phyloP scores from a whole-genome alignment of 2,113 vertebrate genomes.

The Aphelocoma coerulescens region DNA sequence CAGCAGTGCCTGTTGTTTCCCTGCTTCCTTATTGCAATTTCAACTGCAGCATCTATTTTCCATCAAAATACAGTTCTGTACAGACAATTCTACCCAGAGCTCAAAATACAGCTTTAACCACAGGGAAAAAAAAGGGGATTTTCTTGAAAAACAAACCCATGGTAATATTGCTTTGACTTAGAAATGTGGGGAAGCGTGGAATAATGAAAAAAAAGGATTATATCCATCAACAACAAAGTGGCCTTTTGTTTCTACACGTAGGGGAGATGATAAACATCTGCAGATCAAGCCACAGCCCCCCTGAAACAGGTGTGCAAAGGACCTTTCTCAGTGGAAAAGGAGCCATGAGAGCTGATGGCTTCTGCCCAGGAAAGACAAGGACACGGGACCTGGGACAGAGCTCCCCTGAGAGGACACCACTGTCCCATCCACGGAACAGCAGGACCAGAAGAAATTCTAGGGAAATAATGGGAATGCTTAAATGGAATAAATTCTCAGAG shows the following conservation, averaged over 20 bases:
- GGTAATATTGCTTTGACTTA: not conserved
- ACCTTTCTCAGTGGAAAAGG: not conserved
- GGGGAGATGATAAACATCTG: not conserved
- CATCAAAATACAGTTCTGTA: not conserved
- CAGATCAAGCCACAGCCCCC: not conserved
- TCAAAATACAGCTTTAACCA: not conserved
- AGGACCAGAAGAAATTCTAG: not conserved
- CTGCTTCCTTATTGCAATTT: not conserved
- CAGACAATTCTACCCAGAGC: not conserved
- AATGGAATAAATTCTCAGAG: not conserved
- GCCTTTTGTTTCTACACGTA: not conserved
- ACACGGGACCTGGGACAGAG: not conserved
- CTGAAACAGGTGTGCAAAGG: not conserved
- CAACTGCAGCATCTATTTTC: not conserved
- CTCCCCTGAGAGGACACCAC: not conserved
- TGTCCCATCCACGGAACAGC: not conserved
- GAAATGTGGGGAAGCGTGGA: accelerated
- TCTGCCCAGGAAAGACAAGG: not conserved
- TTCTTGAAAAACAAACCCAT: not conserved
- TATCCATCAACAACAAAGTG: not conserved
- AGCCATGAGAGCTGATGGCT: not conserved
- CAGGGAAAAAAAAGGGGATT: not conserved
- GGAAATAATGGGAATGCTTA: not conserved
- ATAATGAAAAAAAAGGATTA: not conserved
- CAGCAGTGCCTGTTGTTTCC: conserved; percentile 12